Evolutionary conservation across 2,113 vertebrate species (phyloP).

Genomic region (Aspidoscelis tigris): DNA sequence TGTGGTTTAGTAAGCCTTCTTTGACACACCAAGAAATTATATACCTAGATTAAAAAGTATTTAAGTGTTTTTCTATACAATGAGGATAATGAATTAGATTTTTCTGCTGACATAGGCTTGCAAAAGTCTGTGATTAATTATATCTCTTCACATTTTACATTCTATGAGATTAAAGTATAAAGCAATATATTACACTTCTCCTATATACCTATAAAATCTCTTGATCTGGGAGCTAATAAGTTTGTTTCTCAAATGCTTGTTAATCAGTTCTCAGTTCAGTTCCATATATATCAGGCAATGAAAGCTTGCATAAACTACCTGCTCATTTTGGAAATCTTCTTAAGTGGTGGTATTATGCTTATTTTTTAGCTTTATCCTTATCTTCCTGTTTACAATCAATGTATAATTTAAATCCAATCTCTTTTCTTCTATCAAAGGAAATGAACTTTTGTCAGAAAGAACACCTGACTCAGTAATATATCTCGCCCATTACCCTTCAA

Average conservation of each 20-base stretch:
- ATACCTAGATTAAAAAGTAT: background rate
- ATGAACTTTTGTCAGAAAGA: slow-evolving; percentile 12
- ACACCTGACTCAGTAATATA: background rate
- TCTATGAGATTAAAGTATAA: slow-evolving; percentile 34
- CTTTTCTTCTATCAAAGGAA: slow-evolving; percentile 9
- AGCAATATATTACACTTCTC: slow-evolving; percentile 38
- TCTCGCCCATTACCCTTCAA: too few relatives aligned
- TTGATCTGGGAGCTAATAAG: slow-evolving; percentile 27
- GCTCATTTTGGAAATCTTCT: slow-evolving; percentile 52
- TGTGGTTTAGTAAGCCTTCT: background rate
- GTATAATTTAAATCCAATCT: slow-evolving; percentile 17
- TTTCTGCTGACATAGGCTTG: background rate
- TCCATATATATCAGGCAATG: slow-evolving; percentile 39
- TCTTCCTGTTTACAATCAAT: slow-evolving; percentile 32
- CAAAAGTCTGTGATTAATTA: slow-evolving; percentile 43
- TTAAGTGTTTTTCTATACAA: background rate
- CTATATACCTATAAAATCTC: slow-evolving; percentile 31
- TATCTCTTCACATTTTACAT: slow-evolving; percentile 46
- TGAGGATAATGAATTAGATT: slow-evolving; percentile 31
- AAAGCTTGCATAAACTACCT: slow-evolving; percentile 27
- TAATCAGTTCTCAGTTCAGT: slow-evolving; percentile 5
- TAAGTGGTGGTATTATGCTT: slow-evolving; percentile 1
- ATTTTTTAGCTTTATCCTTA: background rate
- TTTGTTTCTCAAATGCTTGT: slow-evolving; percentile 19
- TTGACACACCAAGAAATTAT: background rate